Evolutionary conservation across 2,797 vertebrate species (phyloP).

Genomic region (Ciconia nigra): DNA sequence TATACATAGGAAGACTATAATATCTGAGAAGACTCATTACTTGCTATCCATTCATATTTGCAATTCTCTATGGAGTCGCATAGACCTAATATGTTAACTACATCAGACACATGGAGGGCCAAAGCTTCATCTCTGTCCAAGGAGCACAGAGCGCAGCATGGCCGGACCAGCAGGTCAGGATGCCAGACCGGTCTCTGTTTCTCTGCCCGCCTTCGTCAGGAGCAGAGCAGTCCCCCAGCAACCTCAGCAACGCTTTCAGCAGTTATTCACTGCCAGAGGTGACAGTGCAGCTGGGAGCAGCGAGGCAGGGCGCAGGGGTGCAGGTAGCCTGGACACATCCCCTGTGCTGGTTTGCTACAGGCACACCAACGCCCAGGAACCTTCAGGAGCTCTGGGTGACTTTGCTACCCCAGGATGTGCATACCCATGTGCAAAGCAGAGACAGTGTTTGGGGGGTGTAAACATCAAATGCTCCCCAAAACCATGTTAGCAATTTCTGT

Average conservation of each 20-base stretch:
- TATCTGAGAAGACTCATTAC: conserved; percentile 70
- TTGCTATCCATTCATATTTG: conserved; percentile 37
- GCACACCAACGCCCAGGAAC: background rate
- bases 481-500: background rate
- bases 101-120: background rate
- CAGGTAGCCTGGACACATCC: background rate
- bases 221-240: background rate
- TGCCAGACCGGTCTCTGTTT: background rate
- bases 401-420: background rate
- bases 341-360: background rate
- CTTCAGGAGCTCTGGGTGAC: background rate
- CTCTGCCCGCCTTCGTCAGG: background rate
- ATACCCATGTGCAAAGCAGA: background rate
- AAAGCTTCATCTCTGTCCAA: background rate
- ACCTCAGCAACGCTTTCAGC: background rate
- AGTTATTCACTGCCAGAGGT: background rate
- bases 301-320: background rate
- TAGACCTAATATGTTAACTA: background rate
- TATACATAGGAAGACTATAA: conserved; percentile 60
- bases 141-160: background rate
- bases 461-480: background rate
- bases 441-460: background rate
- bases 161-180: accelerated
- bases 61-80: background rate
- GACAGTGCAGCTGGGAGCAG: background rate